phyloP scores from a whole-genome alignment of 2,888 invertebrate species.

The Rhaphigaster nebulosa region DNA sequence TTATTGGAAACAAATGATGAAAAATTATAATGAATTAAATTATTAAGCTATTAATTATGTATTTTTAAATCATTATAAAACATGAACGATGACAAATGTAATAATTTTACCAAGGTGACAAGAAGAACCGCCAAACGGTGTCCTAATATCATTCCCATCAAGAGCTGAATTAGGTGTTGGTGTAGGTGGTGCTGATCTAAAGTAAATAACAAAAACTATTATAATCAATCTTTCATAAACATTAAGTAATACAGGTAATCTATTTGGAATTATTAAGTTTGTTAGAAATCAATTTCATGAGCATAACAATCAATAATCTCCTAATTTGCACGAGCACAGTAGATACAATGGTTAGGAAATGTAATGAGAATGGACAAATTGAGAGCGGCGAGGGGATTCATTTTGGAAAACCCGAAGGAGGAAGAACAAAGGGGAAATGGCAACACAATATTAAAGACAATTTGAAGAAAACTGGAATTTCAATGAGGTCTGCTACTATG shows the following conservation, averaged over 20 bases:
- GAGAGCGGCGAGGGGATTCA: too few species aligned
- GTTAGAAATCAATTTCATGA: neutral
- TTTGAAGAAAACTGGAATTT: too few species aligned
- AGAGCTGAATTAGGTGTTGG: constrained; percentile 72
- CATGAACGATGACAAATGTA: neutral
- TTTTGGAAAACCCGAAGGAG: too few species aligned
- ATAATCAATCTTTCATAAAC: neutral
- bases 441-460: too few species aligned
- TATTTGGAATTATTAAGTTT: neutral
- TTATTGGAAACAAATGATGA: too few species aligned
- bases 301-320: too few species aligned
- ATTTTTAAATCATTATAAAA: neutral
- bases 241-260: neutral
- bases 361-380: too few species aligned
- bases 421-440: too few species aligned
- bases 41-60: neutral
- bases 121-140: constrained; percentile 69
- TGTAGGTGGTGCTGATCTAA: constrained; percentile 71
- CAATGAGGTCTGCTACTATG: too few species aligned
- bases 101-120: constrained; percentile 53
- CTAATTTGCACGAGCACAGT: too few species aligned
- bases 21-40: too few species aligned
- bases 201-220: constrained; percentile 61
- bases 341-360: too few species aligned
- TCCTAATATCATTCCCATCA: constrained; percentile 73